A percentile compares a stretch with the other conserved stretches of the same genome.
phyloP scores from a whole-genome alignment of 2,888 invertebrate genomes.

The Itoplectis maculator region DNA sequence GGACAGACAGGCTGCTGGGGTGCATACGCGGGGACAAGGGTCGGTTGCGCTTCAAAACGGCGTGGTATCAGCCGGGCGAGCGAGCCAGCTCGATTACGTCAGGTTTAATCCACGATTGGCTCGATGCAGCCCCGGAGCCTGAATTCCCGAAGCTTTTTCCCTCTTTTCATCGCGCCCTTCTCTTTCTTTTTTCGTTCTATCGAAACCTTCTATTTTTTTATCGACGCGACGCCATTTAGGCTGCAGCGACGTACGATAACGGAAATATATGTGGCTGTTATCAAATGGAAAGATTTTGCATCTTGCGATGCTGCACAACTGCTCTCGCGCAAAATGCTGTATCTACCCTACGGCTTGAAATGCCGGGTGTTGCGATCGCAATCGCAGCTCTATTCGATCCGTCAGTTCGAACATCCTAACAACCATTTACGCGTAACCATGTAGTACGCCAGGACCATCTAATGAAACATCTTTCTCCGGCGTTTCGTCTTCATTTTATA shows the following conservation, averaged over 20 bases:
- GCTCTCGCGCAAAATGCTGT: background rate
- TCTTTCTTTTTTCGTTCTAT: constrained; percentile 32
- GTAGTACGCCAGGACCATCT: too few species aligned
- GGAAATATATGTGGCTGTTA: constrained; percentile 60
- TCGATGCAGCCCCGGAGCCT: constrained; percentile 50
- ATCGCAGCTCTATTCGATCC: too few species aligned
- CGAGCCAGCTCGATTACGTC: constrained; percentile 64
- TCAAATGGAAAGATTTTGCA: constrained; percentile 65
- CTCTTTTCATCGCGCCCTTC: constrained; percentile 35
- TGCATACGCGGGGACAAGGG: constrained; percentile 28
- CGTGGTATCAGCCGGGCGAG: constrained; percentile 30
- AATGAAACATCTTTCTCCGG: background rate
- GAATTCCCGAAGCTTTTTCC: constrained; percentile 38
- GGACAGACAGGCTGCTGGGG: background rate
- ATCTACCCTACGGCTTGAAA: constrained; percentile 12
- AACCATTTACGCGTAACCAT: too few species aligned
- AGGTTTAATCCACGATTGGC: constrained; percentile 67
- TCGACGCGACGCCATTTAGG: background rate
- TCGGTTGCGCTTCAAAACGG: constrained; percentile 29
- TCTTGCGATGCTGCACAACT: constrained; percentile 6
- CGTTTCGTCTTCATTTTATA: background rate
- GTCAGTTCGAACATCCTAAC: too few species aligned
- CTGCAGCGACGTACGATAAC: constrained; percentile 57
- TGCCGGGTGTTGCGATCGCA: background rate
- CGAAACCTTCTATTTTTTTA: constrained; percentile 30